Percentiles rank a stretch among this genome's conserved stretches.
Evolutionary conservation across 2,113 vertebrate genomes (phyloP).

Genomic region (Dasyurus viverrinus): DNA sequence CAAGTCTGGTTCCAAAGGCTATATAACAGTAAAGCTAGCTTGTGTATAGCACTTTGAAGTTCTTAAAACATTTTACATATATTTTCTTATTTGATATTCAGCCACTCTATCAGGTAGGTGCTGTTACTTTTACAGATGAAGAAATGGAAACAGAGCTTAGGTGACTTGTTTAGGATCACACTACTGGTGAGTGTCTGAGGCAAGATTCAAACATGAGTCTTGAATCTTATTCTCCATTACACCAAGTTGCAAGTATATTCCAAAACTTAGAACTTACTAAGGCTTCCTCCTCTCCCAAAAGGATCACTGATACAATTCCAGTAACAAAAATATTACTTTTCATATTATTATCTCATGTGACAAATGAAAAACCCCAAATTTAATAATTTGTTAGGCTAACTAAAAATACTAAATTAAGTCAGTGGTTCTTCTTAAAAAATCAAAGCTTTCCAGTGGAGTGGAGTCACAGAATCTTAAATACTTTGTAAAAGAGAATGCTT

Average conservation of each 20-base stretch:
- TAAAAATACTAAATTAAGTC: too few relatives aligned
- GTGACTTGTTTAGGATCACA: conserved; percentile 8
- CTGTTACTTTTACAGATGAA: conserved; percentile 16
- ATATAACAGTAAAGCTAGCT: background rate
- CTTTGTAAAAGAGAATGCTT: too few relatives aligned
- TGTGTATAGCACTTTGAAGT: background rate
- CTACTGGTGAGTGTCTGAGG: background rate
- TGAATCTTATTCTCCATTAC: background rate
- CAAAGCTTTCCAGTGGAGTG: too few relatives aligned
- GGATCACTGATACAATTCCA: background rate
- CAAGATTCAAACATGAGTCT: background rate
- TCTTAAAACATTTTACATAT: conserved; percentile 2
- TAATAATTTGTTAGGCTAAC: too few relatives aligned
- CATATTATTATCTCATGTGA: background rate
- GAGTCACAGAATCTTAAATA: too few relatives aligned
- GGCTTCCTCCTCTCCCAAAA: background rate
- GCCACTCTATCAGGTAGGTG: background rate
- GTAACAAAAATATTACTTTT: background rate
- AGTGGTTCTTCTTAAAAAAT: too few relatives aligned
- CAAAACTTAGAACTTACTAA: background rate
- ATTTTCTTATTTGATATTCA: conserved; percentile 28
- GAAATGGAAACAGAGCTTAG: conserved; percentile 4
- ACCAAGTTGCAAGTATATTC: background rate
- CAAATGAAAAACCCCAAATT: too few relatives aligned
- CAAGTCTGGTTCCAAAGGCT: background rate